A percentile compares a stretch with the other conserved stretches of the same genome.
These are phyloP conservation scores for Phocoena phocoena DNA, from an alignment of 2,113 vertebrate species.

Conservation along the genomic window DNA sequence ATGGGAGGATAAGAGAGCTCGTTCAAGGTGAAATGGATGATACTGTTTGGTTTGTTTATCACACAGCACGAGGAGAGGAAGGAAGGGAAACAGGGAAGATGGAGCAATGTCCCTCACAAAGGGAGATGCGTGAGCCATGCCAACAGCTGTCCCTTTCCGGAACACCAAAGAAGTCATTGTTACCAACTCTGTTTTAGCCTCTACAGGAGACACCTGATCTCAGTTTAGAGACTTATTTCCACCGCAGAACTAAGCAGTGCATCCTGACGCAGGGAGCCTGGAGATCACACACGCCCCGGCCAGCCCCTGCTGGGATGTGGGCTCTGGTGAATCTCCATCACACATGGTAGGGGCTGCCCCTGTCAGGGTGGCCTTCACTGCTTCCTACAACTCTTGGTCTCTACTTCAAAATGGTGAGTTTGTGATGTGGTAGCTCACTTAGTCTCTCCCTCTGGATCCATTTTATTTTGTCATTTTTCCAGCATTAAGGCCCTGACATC, in stretches of 20 bases:
- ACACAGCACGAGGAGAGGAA: background rate
- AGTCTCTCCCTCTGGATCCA: background rate
- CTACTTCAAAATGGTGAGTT: background rate
- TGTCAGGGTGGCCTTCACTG: background rate
- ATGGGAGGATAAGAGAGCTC: constrained; percentile 45
- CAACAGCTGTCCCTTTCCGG: background rate
- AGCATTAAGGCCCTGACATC: too few relatives aligned
- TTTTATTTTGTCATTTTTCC: background rate
- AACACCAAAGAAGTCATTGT: constrained; percentile 65
- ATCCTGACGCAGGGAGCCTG: background rate
- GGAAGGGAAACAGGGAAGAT: constrained; percentile 21
- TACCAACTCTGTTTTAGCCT: background rate
- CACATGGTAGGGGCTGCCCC: fast-evolving
- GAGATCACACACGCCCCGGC: background rate
- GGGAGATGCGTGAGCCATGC: background rate
- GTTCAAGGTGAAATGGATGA: constrained; percentile 61
- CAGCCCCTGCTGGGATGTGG: fast-evolving
- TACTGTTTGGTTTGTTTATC: constrained; percentile 5
- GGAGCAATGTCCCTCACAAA: background rate
- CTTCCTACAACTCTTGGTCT: background rate
- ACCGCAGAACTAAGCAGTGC: background rate
- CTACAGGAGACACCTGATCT: background rate
- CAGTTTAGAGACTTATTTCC: constrained; percentile 9
- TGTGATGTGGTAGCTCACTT: too few relatives aligned
- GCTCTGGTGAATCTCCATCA: fast-evolving